Base-by-base conservation (phyloP, 2,113 vertebrate genomes). In the Nibea albiflora region DNA sequence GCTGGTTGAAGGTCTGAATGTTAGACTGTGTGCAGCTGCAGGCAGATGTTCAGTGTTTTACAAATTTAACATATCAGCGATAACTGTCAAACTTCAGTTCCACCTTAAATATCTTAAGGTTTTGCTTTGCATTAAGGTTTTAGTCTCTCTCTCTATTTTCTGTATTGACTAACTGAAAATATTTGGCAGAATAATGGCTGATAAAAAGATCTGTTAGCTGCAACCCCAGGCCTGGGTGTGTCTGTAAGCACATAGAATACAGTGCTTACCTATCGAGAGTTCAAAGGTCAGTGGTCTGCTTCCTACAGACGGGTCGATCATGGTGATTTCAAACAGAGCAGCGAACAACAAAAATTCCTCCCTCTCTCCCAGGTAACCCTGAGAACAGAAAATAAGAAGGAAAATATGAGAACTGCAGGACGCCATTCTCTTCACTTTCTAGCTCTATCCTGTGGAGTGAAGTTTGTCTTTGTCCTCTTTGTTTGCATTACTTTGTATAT, bases 331-430 rank as follows among this genome's bases (percentile, higher is more conserved):
- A 86, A 99, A 97, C 69, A 99, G 94, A 56, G 96, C 95, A 1
- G 95, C 94, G 6, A 98, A 99, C 57, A 99, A 94, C 73, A 99
- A 90, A 81, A 98, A 99, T 77, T 98, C 97, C 60, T 98, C 96
- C 54, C 93, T 96, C 65, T 88, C 92, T 0, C 96, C 97, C 69
- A 97, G 0, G 1, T 92, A 93, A 2, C 95, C 95, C 97, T 99
- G 85, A 66, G 1, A 52, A 77, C 5, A 5, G 46, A 70, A 74
- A 44, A 81, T 6, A 57, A 22, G 12, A 72, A 8, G 4, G 31
- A 6, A 71, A 56, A 42, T 8, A 8, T 46, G 2, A 83, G 15
- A 65, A 1, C 20, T 47, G 26, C 56, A 24, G 28, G 3, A 60
- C 0, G 3, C 72, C 35, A 56, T 0, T 63, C 26, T 14, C 22